Base-by-base conservation (phyloP, 2,113 vertebrate genomes). In the Rattus rattus region DNA sequence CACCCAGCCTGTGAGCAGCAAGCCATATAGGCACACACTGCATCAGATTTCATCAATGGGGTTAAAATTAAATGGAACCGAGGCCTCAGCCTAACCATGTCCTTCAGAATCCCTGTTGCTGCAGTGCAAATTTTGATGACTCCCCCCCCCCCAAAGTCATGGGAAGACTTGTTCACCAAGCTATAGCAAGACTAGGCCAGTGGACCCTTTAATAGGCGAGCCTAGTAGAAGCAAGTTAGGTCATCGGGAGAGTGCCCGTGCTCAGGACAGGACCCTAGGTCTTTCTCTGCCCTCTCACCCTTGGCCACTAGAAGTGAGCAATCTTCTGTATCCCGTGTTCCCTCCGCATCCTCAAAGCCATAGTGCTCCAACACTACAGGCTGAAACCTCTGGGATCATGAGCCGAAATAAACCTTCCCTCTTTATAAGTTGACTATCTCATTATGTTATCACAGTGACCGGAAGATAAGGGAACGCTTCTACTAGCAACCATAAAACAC, bases 231-330 rank as follows among this genome's bases (percentile, higher is more conserved):
- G n/a, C 30, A 84, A 73, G 67, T 28, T 47, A 76, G 54, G 5
- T 26, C 16, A 24, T 28, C 49, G 30, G 20, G 47, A 20, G 20
- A 39, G 17, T 59, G 67, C 16, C 76, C 43, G 59, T 36, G n/a
- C 49, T 20, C 11, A 47, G 36, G 2, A 54, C 19, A 39, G 36
- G 5, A 7, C 12, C n/a, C 4, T 10, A 8, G 26, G 3, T 1
- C 2, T 28, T 1, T 17, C 1, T 43, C 61, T 1, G 1, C 76
- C 10, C 47, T 36, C 7, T 33, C 26, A 3, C 28, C 28, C 59
- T 61, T 54, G 43, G 33, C 43, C 28, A 1, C 59, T 47, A 9
- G 30, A 79, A 39, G 22, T 47, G 16, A 59, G 11, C 16, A 36
- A 75, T 17, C 11, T 14, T 17, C 7, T 39, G 43, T 52, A 33